Evolutionary conservation across 2,888 invertebrate genomes (phyloP), one percentile per base, ranked within the genome.

Genomic region (Caenorhabditis zanzibari): DNA sequence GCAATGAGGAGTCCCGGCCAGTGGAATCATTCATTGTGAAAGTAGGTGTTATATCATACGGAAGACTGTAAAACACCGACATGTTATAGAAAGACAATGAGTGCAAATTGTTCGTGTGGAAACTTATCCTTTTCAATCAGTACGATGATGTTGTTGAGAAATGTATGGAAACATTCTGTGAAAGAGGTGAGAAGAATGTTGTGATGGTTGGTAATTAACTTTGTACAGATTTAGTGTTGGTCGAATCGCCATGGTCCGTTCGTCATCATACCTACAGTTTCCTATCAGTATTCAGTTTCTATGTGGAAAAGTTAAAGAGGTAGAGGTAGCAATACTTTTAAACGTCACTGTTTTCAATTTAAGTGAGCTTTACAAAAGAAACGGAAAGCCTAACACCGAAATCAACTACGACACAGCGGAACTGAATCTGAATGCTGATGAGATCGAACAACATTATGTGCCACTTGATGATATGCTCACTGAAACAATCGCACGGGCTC

Each of bases 131-230:
- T 22, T 84, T 84, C 61, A 84, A 84, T 52, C 68, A 81, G 38
- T 71, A 61, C 52, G 84, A 84, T 12, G 66, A 75, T 6, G 84
- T 84, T 19, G 84, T 84, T 2, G 72, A 71, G 0, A 84, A 84
- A 26, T 75, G 80, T 38, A 84, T 84, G 69, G 73, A 80, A 22
- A 72, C 75, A 1, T 84, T 84, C 58, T 84, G 80, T 35, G 84
- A 84, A 54, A 64, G 84, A 76, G 84, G 77, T 81, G 54, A 10
- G 74, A 26, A 26, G 12, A 26, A 22, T 75, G 61, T 74, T 63
- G 74, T 69, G 52, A 69, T 28, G 69, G 69, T 54, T 61, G 35
- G n/a, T 59, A 68, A 59, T 63, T 73, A 66, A 73, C 41, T 59
- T 73, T 22, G 49, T 75, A 68, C 76, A 80, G 59, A 80, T 80